Evolutionary conservation across 2,888 invertebrate genomes (phyloP), one percentile per base, ranked within the genome.

Genomic region (Trachelus troglodyta): DNA sequence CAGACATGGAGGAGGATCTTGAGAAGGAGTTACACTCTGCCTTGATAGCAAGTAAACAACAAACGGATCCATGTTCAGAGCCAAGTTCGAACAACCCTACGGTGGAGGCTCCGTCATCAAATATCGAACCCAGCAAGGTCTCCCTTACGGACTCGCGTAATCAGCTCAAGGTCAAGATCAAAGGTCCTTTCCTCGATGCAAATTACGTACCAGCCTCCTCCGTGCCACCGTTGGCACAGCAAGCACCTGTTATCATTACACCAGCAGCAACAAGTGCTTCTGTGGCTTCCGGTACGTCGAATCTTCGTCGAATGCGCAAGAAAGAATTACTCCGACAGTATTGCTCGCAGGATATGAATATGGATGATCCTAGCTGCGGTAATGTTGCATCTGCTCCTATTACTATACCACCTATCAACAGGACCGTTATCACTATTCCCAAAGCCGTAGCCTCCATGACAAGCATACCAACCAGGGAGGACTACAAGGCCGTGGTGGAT

Each of bases 371-470:
- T 9, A 92, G 94, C 3, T 93, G 93, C 75, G 90, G 94, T 31
- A 92, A 93, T 31, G 91, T 93, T 2, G 92, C 94, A 75, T 93
- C 94, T 9, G 93, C 95, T 56, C 93, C 94, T 0, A 94, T 93
- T 73, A 90, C 94, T 1, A 93, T 93, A 69, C 94, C 94, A 12
- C 94, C 94, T 0, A 90, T 95, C 11, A 94, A 93, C 80, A 94
- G 96, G 75, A 95, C 95, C 6, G 95, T 95, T 40, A 96, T 96
- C 77, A 96, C 96, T 11, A 96, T 97, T 87, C 97, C 97, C 0
- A 97, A 97, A 91, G 97, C 97, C 4, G 96, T 97, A 12, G 96
- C 97, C 34, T 97, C 97, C 12, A 97, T 97, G 95, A 96, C 97
- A 1, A 95, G 95, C 80, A 96, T 97, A 87, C 97, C 97, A 1